These are phyloP conservation scores for Drosophila sordidula DNA, from an alignment of 2,888 invertebrate genomes.

Conservation along the genomic window DNA sequence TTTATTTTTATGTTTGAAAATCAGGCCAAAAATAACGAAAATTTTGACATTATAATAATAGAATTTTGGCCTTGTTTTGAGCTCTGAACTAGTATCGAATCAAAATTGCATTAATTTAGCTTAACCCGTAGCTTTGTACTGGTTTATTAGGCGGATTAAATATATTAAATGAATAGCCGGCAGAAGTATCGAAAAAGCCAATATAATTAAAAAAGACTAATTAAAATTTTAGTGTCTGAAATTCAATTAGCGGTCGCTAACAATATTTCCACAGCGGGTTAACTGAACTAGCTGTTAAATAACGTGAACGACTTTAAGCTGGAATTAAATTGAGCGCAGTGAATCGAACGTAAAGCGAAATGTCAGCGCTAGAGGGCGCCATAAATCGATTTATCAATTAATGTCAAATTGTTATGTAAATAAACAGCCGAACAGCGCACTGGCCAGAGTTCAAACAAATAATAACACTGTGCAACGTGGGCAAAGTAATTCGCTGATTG, in stretches of 20 bases:
- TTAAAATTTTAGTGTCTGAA: constrained; percentile 57
- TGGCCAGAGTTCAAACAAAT: constrained; percentile 1
- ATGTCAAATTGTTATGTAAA: constrained; percentile 66
- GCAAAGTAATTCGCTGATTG: neutral
- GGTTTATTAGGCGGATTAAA: constrained; percentile 32
- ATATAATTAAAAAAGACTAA: constrained; percentile 65
- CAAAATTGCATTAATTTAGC: constrained; percentile 3
- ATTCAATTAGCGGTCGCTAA: constrained; percentile 60
- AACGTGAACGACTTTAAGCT: constrained; percentile 48
- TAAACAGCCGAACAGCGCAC: constrained; percentile 32
- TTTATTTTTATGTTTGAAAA: too few species aligned
- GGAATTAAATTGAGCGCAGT: constrained; percentile 51
- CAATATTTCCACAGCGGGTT: constrained; percentile 37
- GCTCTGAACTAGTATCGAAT: neutral
- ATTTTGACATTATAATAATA: too few species aligned
- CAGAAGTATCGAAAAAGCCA: neutral
- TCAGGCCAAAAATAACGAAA: too few species aligned
- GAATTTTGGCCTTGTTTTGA: neutral
- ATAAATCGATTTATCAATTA: constrained; percentile 68
- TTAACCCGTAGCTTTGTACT: neutral
- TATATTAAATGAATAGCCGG: constrained; percentile 18
- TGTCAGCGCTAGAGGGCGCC: constrained; percentile 48
- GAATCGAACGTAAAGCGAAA: constrained; percentile 35
- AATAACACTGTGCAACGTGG: constrained; percentile 5
- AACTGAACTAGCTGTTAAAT: constrained; percentile 40